These are phyloP conservation scores for Coelinius sp. DNA, from an alignment of 2,888 invertebrate genomes.

Conservation along the genomic window DNA sequence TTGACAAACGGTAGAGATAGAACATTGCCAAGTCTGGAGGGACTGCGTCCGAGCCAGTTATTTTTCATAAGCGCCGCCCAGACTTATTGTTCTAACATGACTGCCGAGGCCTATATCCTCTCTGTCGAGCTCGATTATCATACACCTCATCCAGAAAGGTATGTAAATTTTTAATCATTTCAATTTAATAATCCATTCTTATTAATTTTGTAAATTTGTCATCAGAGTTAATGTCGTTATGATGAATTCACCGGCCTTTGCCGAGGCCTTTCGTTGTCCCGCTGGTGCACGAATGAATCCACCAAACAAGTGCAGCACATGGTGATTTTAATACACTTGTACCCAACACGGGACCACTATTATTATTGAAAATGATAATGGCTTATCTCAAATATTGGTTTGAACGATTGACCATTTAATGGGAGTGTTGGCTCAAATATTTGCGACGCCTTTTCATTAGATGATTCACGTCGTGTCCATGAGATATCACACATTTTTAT, in stretches of 20 bases:
- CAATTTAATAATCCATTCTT: too few species aligned
- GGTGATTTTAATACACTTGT: slow-evolving; percentile 60
- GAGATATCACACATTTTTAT: neutral
- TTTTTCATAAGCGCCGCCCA: slow-evolving; percentile 73
- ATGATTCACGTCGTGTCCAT: slow-evolving; percentile 36
- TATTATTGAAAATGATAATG: slow-evolving; percentile 30
- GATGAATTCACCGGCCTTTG: slow-evolving; percentile 73
- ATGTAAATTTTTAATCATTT: too few species aligned
- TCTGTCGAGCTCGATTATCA: slow-evolving; percentile 73
- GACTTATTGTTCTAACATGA: slow-evolving; percentile 72
- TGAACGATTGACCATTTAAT: slow-evolving; percentile 45
- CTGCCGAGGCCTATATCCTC: slow-evolving; percentile 72
- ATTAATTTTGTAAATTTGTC: slow-evolving; percentile 34
- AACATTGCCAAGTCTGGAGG: slow-evolving; percentile 70
- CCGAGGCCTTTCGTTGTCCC: slow-evolving; percentile 71
- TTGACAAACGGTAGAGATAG: slow-evolving; percentile 64
- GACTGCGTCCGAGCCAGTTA: slow-evolving; percentile 70
- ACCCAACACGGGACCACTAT: slow-evolving; percentile 22
- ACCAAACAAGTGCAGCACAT: slow-evolving; percentile 70
- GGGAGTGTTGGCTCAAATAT: slow-evolving; percentile 47
- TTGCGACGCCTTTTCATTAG: slow-evolving; percentile 36
- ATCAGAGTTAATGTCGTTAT: slow-evolving; percentile 72
- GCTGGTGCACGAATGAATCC: slow-evolving; percentile 71
- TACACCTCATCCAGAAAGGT: slow-evolving; percentile 73
- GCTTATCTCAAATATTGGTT: slow-evolving; percentile 32